Base-by-base conservation (phyloP, 2,797 vertebrate genomes). In the Lepus townsendii region DNA sequence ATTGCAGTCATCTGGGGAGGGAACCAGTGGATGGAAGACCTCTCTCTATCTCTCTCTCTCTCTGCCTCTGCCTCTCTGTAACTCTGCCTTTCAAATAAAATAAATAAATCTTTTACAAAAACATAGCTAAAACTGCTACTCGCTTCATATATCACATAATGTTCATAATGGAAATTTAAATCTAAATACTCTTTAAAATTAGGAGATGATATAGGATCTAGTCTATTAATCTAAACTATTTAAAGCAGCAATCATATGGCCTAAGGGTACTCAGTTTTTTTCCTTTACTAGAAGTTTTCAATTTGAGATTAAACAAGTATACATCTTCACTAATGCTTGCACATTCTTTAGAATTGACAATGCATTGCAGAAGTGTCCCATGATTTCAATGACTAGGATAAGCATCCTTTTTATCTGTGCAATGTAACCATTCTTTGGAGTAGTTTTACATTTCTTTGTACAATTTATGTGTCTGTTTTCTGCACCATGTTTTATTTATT, bases 271-370 rank as follows among this genome's bases (percentile, higher is more conserved):
- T 57, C 54, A 57, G 22, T 12, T 62, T 16, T 35, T 32, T 71
- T 50, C 68, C 82, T 80, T 91, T 32, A 88, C 20, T 78, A 16
- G 27, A 77, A 73, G 19, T 88, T 90, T 93, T 92, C 24, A 83
- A n/a, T 20, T 95, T 93, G 20, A 27, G 24, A 77, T 89, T 32
- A 88, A 91, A 75, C 24, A 38, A 50, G 20, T 1, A 11, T 50
- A 20, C 16, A 62, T 54, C 17, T 75, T 82, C 88, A 20, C 27
- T 42, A 83, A 79, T 71, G 78, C 17, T 83, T 72, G 35, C 1
- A 30, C 9, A 65, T 73, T 47, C 13, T 60, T 66, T 90, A 90
- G 9, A 90, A 5, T 0, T 50, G 77, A 68, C 3, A 86, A 5
- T 42, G 83, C 66, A 26, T 32, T 60, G 66, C 42, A 52, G 13